Evolutionary conservation across 2,113 vertebrate species (phyloP).

Genomic region (Spheniscus mendiculus): DNA sequence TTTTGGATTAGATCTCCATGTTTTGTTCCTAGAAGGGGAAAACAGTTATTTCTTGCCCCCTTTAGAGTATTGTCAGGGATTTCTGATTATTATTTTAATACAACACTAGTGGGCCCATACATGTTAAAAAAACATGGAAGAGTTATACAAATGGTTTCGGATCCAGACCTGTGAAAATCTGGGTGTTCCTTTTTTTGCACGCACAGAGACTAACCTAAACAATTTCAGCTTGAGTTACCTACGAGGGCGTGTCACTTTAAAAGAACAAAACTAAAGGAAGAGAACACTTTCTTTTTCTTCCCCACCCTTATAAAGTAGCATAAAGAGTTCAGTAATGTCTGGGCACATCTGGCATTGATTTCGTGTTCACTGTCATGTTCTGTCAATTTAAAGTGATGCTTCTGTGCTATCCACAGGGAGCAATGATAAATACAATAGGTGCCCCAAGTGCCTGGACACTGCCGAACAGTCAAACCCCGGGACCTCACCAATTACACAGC

Average conservation of each 20-base stretch:
- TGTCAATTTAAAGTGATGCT: constrained; percentile 21
- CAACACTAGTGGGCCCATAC: not conserved
- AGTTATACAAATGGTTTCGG: not conserved
- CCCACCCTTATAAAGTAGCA: fast-evolving
- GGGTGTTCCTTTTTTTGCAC: not conserved
- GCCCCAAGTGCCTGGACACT: not conserved
- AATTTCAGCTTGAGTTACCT: not conserved
- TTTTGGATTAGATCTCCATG: not conserved
- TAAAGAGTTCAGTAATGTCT: not conserved
- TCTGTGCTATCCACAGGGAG: not conserved
- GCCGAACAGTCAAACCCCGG: not conserved
- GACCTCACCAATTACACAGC: not conserved
- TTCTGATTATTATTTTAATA: not conserved
- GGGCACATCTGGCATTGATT: not conserved
- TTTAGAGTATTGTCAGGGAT: not conserved
- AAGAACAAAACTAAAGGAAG: not conserved
- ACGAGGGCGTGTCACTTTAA: not conserved
- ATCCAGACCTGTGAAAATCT: not conserved
- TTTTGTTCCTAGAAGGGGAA: not conserved
- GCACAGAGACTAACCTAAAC: not conserved
- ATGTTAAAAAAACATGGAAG: not conserved
- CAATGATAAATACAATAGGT: not conserved
- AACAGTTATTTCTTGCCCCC: not conserved
- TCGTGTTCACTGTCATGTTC: not conserved
- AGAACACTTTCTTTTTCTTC: not conserved